phyloP scores from a whole-genome alignment of 35 echinoderm and acorn worm genomes.

The Apostichopus parvimensis region DNA sequence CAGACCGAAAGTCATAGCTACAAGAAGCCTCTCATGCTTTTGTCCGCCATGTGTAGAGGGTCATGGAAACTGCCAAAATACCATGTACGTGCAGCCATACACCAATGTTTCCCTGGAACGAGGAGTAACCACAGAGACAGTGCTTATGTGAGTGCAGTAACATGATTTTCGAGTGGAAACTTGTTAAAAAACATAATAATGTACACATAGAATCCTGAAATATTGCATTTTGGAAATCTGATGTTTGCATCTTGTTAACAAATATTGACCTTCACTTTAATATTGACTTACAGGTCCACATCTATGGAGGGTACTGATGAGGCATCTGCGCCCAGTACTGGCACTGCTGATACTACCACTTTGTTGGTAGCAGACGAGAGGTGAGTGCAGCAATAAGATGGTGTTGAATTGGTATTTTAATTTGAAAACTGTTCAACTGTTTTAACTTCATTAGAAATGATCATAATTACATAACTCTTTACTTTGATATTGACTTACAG shows the following conservation, averaged over 20 bases:
- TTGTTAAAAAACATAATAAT: background rate
- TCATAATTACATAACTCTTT: background rate
- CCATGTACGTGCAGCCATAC: slow-evolving; percentile 29
- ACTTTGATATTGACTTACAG: background rate
- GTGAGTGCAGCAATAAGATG: background rate
- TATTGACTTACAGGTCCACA: background rate
- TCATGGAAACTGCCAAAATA: background rate
- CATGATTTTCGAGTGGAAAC: background rate
- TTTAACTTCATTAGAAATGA: no score
- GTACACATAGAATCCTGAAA: background rate
- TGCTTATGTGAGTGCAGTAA: background rate
- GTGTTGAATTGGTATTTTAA: no score
- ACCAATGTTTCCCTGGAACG: slow-evolving; percentile 17
- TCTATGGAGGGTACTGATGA: background rate
- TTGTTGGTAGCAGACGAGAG: background rate
- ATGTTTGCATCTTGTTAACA: background rate
- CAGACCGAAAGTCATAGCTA: slow-evolving; percentile 42
- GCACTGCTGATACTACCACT: background rate
- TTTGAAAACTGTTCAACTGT: no score
- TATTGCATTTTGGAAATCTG: background rate
- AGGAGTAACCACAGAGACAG: slow-evolving; percentile 18
- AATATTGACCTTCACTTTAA: background rate
- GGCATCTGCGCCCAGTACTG: background rate
- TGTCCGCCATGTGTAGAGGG: background rate
- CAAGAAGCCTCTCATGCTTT: slow-evolving; percentile 13